These are phyloP conservation scores for Masnerella sp. DNA, from an alignment of 2,888 invertebrate species.

Conservation along the genomic window DNA sequence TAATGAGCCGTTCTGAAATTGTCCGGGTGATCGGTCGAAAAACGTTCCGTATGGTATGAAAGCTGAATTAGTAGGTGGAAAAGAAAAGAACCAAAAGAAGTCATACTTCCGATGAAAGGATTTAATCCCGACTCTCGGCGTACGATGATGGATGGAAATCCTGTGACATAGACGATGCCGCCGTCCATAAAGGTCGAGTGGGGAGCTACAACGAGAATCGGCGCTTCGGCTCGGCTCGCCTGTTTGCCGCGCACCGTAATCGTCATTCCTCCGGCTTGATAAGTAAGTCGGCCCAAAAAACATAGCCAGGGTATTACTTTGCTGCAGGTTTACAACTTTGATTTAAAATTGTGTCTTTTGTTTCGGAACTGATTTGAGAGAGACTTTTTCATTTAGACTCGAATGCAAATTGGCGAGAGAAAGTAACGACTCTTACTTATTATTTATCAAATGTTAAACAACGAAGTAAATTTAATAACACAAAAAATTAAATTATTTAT, in stretches of 20 bases:
- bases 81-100: conserved; percentile 20
- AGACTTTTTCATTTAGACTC: too few species aligned
- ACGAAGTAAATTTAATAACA: too few species aligned
- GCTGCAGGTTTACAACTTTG: conserved; percentile 66
- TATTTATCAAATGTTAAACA: too few species aligned
- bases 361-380: too few species aligned
- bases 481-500: too few species aligned
- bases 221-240: conserved; percentile 87
- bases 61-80: too few species aligned
- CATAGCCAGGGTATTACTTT: conserved; percentile 82
- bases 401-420: too few species aligned
- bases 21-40: neutral
- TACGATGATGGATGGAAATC: conserved; percentile 90
- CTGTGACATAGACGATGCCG: conserved; percentile 89
- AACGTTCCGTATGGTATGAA: too few species aligned
- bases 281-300: conserved; percentile 86
- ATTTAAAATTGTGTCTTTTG: neutral
- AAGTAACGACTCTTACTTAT: too few species aligned
- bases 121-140: conserved; percentile 88
- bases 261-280: conserved; percentile 87
- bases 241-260: conserved; percentile 87
- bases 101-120: conserved; percentile 92
- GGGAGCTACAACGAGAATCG: conserved; percentile 91
- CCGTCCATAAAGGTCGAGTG: conserved; percentile 94
- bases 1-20: neutral